Base-by-base conservation (phyloP, 1,140 invertebrate genomes). In the Conus betulinus region DNA sequence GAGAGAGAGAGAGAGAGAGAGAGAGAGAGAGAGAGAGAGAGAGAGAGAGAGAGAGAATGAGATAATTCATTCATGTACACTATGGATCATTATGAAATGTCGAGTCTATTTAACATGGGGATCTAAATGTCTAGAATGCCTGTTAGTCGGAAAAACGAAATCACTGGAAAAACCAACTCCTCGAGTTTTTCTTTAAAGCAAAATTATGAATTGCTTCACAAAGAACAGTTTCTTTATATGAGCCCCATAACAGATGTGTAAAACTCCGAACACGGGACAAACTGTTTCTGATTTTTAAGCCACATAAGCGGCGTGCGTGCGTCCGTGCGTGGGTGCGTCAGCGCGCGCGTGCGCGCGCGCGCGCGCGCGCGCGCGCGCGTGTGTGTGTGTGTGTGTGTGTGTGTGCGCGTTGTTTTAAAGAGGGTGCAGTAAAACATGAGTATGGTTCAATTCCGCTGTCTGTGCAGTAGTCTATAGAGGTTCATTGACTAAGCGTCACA, bases 1-100 rank as follows among this genome's bases (percentile, higher is more conserved):
- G 63, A 71, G 63, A 71, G 63, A 71, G 63, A 71, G 63, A 71
- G 63, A 71, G 63, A 71, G 63, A 71, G 63, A 71, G 63, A 71
- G 63, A 71, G 63, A 71, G 63, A 71, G 39, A 39, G 39, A 17
- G 63, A 71, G 63, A 71, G 63, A 71, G 63, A 71, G 63, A 71
- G 63, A 71, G 63, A 71, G 63, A 71, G 63, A 71, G 63, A 71
- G 63, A 71, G 63, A 71, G 63, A 71, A 13, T 67, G 63, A 71
- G 63, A 71, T 1, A 71, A 71, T 71, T 17, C 63, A n/a, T 17
- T n/a, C 15, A 71, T 17, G 63, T n/a, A 17, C 1, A 71, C 63
- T 1, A 71, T 71, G n/a, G n/a, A 2, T 3, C n/a, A 15, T 17
- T 15, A 17, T 15, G 15, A 17, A 17, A n/a, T 17, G n/a, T n/a